Evolutionary conservation across 2,797 vertebrate species (phyloP), one percentile per base, ranked within the genome.

Genomic region (Acanthis flammea): DNA sequence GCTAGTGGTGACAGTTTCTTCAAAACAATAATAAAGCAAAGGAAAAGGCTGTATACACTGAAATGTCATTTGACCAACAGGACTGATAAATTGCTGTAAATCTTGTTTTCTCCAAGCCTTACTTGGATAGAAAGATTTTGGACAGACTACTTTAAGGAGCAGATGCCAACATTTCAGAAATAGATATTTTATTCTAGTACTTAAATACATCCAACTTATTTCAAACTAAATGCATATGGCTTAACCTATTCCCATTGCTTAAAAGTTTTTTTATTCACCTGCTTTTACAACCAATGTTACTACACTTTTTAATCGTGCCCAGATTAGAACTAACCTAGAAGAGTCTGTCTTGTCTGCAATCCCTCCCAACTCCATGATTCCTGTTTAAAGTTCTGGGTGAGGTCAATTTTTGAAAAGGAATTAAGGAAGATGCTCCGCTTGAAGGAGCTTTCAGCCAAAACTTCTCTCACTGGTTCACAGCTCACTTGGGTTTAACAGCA

Each of bases 261-360:
- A 25, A n/a, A 88, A 58, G 10, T 35, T 77, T 75, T 27, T n/a
- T 62, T 67, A 33, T 23, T 66, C 16, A 61, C 33, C 12, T 21
- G 4, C 5, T 54, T 71, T 80, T 87, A 71, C 7, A 60, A 67
- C 24, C 86, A 53, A 62, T 8, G 5, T 41, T 71, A 79, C 17
- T 39, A 28, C 8, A 19, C 7, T 47, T 31, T 28, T 72, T 30
- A 83, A 57, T 41, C 9, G 3, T 7, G 6, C 14, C 21, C 8
- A 41, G 6, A 8, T 77, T 72, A 60, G 25, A 85, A 75, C 22
- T 79, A 45, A 54, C 17, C 15, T 27, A 45, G 28, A 55, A 61
- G 12, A 51, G 14, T 6, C 25, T 30, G 19, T n/a, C 31, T 39
- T 13, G 1, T 28, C 19, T 6, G 2, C 0, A 0, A 45, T 39